phyloP scores from a whole-genome alignment of 2,888 invertebrate genomes.

The Anaspis maculata region DNA sequence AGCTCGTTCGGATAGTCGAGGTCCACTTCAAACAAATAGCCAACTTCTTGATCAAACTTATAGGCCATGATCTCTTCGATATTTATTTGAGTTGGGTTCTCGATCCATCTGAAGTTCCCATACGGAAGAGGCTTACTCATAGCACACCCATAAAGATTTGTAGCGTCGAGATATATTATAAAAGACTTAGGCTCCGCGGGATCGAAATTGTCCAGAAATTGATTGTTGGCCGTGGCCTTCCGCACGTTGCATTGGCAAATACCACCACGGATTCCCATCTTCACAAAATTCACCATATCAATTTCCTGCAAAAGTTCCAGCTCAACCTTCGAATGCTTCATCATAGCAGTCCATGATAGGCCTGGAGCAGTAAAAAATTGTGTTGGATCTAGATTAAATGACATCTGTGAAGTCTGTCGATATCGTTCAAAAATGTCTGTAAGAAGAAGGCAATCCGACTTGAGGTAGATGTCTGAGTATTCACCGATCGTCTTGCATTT shows the following conservation, averaged over 20 bases:
- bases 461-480: conserved; percentile 22
- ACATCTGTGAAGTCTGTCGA: conserved; percentile 6
- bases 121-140: conserved; percentile 66
- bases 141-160: conserved; percentile 8
- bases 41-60: conserved; percentile 7
- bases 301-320: conserved; percentile 25
- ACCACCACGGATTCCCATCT: conserved; percentile 28
- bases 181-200: conserved; percentile 5
- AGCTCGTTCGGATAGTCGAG: conserved; percentile 19
- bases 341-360: conserved; percentile 9
- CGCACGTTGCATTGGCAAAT: conserved; percentile 25
- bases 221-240: conserved; percentile 27
- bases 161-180: conserved; percentile 43
- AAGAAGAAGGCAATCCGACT: conserved; percentile 8
- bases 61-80: not conserved
- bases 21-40: conserved; percentile 33
- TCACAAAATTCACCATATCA: conserved; percentile 24
- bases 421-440: conserved; percentile 18
- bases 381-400: conserved; percentile 4
- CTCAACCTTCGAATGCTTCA: conserved; percentile 21
- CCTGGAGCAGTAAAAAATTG: conserved; percentile 7
- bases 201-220: conserved; percentile 18
- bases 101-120: conserved; percentile 96
- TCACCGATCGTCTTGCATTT: conserved; percentile 23
- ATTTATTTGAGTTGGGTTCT: conserved; percentile 1